Percentiles rank a stretch among this genome's conserved stretches.
phyloP scores from a whole-genome alignment of 2,797 vertebrate species.

The Buceros bicornis region DNA sequence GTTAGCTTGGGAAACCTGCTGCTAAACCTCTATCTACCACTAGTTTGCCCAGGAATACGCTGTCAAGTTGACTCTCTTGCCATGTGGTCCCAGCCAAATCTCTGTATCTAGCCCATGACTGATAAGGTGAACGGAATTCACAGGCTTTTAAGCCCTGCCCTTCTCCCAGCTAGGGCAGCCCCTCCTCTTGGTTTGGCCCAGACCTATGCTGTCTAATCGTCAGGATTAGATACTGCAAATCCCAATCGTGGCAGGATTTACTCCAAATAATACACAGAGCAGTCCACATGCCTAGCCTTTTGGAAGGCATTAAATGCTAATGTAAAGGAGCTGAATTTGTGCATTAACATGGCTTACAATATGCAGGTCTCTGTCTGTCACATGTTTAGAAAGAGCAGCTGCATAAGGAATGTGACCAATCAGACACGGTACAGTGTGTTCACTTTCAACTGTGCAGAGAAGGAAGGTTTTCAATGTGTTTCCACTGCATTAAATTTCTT shows the following conservation, averaged over 20 bases:
- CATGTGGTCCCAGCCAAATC: background rate
- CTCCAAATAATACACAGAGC: background rate
- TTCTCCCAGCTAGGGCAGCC: background rate
- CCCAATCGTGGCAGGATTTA: fast-evolving
- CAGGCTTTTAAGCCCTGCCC: background rate
- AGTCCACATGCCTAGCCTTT: background rate
- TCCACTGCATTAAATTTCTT: background rate
- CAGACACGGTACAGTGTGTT: background rate
- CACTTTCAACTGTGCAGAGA: slow-evolving; percentile 9
- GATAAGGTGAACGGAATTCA: fast-evolving
- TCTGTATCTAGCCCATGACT: background rate
- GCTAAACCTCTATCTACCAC: background rate
- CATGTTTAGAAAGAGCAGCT: background rate
- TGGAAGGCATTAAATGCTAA: background rate
- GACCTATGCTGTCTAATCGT: background rate
- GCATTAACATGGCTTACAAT: background rate
- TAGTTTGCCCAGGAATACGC: background rate
- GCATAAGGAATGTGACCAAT: background rate
- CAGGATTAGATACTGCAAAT: background rate
- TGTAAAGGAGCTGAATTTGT: background rate
- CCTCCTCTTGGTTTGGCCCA: background rate
- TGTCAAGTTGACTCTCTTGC: background rate
- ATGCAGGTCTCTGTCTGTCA: background rate
- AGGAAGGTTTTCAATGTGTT: slow-evolving; percentile 1
- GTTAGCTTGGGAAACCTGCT: background rate